Conservation (phyloP, 2,113 vertebrate genomes). For the Barnardius zonarius region DNA sequence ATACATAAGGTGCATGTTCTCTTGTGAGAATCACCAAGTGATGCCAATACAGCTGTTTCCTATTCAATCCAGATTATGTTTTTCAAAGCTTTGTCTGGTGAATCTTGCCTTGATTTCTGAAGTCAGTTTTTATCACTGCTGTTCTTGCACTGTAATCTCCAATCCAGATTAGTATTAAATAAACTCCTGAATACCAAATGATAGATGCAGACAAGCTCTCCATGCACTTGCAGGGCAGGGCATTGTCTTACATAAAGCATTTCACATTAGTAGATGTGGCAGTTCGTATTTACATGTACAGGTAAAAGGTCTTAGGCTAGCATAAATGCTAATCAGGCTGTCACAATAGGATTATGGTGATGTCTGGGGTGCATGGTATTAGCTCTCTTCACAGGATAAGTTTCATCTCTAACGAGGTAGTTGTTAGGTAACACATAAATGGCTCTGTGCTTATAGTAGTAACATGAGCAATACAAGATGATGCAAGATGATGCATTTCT, state of each 20-base stretch:
- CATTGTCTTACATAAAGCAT: accelerated
- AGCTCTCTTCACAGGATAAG: neutral
- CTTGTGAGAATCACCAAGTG: neutral
- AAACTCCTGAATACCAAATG: neutral
- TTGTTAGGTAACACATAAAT: neutral
- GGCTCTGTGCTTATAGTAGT: neutral
- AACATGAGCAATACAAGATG: neutral
- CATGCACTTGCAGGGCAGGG: neutral
- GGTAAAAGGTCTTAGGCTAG: neutral
- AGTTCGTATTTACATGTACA: accelerated
- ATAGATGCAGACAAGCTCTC: neutral
- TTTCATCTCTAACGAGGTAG: neutral
- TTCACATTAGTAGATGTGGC: accelerated
- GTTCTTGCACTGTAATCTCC: neutral
- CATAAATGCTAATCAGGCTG: neutral
- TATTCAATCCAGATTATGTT: accelerated
- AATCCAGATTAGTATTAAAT: neutral
- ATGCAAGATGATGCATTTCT: neutral
- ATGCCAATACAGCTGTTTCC: neutral
- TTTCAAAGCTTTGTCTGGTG: neutral
- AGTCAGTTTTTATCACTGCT: neutral
- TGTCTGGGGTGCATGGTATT: neutral
- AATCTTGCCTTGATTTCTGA: neutral
- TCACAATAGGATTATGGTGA: neutral
- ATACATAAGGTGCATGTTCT: neutral